Conservation (phyloP, 2,888 invertebrate species). For the Plemyria rubiginata region DNA sequence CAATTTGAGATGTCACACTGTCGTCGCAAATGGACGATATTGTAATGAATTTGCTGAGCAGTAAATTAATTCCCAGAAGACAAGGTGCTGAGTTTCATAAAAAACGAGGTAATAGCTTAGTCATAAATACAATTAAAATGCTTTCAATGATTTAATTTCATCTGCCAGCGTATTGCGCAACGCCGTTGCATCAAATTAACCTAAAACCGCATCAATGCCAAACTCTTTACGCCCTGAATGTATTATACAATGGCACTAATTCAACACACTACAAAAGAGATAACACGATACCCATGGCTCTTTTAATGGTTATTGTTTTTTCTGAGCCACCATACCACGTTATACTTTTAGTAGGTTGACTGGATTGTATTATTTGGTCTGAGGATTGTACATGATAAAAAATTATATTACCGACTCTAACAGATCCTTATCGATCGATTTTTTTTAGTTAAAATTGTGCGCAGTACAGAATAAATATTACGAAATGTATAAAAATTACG, state of each 20-base stretch:
- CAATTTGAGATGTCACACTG: no score
- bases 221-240: constrained; percentile 43
- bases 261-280: constrained; percentile 28
- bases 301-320: no score
- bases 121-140: constrained; percentile 1
- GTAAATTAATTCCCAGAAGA: not conserved
- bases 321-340: not conserved
- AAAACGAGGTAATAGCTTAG: not conserved
- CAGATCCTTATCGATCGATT: no score
- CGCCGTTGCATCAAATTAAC: constrained; percentile 33
- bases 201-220: constrained; percentile 16
- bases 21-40: no score
- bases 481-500: no score
- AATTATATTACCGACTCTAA: no score
- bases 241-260: constrained; percentile 36
- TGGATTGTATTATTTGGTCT: no score
- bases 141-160: constrained; percentile 5
- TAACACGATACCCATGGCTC: constrained; percentile 5
- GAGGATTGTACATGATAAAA: no score
- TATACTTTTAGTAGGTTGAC: constrained; percentile 7
- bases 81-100: not conserved
- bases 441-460: no score
- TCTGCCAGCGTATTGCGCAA: constrained; percentile 26
- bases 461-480: no score
- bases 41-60: not conserved